phyloP scores from a whole-genome alignment of 2,797 vertebrate genomes.

The Okamejei kenojei region DNA sequence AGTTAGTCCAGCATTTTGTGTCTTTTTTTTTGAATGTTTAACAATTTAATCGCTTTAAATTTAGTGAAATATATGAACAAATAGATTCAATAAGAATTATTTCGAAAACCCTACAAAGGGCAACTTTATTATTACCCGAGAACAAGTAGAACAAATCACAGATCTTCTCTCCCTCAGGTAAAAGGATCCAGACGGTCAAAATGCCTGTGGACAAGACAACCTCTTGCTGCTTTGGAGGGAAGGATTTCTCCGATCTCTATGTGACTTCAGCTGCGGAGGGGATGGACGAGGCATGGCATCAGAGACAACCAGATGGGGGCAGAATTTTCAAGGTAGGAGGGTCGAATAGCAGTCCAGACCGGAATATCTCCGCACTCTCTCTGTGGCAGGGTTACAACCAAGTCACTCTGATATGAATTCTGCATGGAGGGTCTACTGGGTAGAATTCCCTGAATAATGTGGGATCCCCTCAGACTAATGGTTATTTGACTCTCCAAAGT shows the following conservation, averaged over 20 bases:
- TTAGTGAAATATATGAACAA: too few species aligned
- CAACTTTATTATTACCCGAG: too few species aligned
- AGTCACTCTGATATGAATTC: not conserved
- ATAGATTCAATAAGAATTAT: too few species aligned
- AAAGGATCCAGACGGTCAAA: conserved; percentile 72
- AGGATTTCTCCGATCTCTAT: conserved; percentile 79
- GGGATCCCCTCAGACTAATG: not conserved
- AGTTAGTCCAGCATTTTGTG: too few species aligned
- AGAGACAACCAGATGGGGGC: conserved; percentile 70
- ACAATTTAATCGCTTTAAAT: too few species aligned
- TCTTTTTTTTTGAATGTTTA: too few species aligned
- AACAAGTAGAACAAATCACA: not conserved
- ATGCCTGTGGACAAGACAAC: conserved; percentile 76
- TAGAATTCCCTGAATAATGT: not conserved
- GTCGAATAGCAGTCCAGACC: accelerated
- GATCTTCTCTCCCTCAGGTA: conserved; percentile 57
- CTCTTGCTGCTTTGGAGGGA: conserved; percentile 86
- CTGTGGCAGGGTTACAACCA: too few species aligned
- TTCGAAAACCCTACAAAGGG: too few species aligned
- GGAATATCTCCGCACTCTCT: not conserved
- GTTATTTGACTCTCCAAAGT: not conserved
- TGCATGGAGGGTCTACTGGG: not conserved
- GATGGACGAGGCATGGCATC: conserved; percentile 57
- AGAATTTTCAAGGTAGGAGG: conserved; percentile 73
- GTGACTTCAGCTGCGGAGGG: conserved; percentile 73